These are phyloP conservation scores for Synergus umbraculus DNA, from an alignment of 2,888 invertebrate species.

Conservation along the genomic window DNA sequence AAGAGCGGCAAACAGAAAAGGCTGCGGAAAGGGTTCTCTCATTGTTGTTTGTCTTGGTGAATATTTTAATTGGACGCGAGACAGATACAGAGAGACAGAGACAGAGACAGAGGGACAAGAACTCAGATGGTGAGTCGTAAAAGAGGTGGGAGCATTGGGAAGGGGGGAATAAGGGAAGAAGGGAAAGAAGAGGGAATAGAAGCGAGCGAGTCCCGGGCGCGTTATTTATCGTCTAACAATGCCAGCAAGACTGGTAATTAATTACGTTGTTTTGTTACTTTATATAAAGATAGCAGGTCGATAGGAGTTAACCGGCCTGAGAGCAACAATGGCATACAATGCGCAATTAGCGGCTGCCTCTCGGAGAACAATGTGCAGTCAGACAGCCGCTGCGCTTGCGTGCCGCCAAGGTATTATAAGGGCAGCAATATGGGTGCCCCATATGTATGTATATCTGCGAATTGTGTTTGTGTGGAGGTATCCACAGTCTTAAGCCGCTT, in stretches of 20 bases:
- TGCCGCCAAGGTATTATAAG: constrained; percentile 63
- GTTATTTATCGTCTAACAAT: constrained; percentile 77
- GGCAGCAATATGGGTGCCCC: constrained; percentile 7
- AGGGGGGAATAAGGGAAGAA: constrained; percentile 25
- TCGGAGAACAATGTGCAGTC: constrained; percentile 68
- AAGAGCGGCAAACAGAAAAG: constrained; percentile 43
- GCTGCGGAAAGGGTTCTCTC: constrained; percentile 60
- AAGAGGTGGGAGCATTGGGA: constrained; percentile 25
- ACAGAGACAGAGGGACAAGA: neutral
- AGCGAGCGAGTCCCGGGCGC: constrained; percentile 59
- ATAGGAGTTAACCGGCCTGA: constrained; percentile 71
- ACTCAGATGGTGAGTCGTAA: constrained; percentile 14
- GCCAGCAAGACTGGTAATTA: constrained; percentile 76
- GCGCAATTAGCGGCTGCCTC: constrained; percentile 73
- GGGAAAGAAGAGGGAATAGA: constrained; percentile 38
- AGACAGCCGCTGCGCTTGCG: constrained; percentile 63
- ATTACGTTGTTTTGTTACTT: constrained; percentile 77
- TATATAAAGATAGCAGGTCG: constrained; percentile 76
- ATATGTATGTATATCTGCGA: neutral
- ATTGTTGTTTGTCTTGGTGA: constrained; percentile 77
- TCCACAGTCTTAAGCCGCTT: constrained; percentile 22
- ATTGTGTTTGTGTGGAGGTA: neutral
- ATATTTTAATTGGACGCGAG: constrained; percentile 76
- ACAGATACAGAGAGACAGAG: constrained; percentile 45
- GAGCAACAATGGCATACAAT: constrained; percentile 74